These are phyloP conservation scores for Crocidura indochinensis DNA, from an alignment of 2,797 vertebrate genomes.

Conservation along the genomic window DNA sequence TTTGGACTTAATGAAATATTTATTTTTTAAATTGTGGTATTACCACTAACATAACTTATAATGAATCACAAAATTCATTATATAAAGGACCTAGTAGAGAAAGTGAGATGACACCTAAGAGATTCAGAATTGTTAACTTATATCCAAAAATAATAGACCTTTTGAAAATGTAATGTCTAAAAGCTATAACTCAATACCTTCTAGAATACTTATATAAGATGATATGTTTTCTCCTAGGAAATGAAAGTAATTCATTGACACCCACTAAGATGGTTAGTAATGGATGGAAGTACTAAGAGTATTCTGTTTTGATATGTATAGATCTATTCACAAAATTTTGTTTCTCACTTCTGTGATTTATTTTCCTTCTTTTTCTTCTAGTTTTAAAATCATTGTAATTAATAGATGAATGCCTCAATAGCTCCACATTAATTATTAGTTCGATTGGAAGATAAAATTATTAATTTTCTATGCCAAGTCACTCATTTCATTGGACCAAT, in stretches of 20 bases:
- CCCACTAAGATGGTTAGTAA: background rate
- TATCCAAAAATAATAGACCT: slow-evolving; percentile 8
- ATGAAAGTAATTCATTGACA: background rate
- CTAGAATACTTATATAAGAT: background rate
- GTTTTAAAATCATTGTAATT: background rate
- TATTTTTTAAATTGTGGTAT: background rate
- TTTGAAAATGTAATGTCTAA: slow-evolving; percentile 6
- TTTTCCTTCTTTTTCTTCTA: background rate
- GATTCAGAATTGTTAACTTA: slow-evolving; percentile 15
- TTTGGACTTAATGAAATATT: slow-evolving; percentile 28
- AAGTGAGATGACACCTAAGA: background rate
- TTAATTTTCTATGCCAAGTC: background rate
- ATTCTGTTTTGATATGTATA: background rate
- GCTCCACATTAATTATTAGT: background rate
- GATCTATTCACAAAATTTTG: background rate
- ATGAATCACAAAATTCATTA: slow-evolving; percentile 12
- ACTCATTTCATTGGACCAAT: background rate
- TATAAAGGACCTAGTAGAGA: background rate
- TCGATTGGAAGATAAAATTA: background rate
- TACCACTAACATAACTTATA: background rate
- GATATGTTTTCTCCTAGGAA: background rate
- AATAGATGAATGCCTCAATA: background rate
- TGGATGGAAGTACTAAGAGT: background rate
- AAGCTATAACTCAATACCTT: background rate
- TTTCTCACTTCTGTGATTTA: background rate